Evolutionary conservation across 2,888 invertebrate species (phyloP).

Genomic region (Agriotes lineatus): DNA sequence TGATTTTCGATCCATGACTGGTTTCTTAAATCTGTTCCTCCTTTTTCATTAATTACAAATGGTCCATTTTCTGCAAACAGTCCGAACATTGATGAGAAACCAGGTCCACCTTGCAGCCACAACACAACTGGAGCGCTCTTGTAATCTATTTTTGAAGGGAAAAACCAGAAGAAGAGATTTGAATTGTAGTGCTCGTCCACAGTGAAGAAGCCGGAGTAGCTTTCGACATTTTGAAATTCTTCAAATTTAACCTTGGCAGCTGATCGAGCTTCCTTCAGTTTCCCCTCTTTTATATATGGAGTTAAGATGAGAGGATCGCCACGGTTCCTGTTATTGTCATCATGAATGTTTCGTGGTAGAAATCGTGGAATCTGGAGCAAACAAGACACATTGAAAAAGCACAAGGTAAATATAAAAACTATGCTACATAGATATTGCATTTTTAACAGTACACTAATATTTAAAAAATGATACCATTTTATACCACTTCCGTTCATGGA

Average conservation of each 20-base stretch:
- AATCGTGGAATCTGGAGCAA: too few relatives aligned
- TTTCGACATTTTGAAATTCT: slow-evolving; percentile 72
- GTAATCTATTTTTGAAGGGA: slow-evolving; percentile 73
- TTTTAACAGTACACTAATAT: too few relatives aligned
- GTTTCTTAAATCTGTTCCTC: slow-evolving; percentile 70
- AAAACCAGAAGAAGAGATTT: slow-evolving; percentile 94
- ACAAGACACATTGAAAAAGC: too few relatives aligned
- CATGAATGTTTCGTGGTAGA: too few relatives aligned
- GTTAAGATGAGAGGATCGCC: too few relatives aligned
- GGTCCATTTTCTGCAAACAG: slow-evolving; percentile 90
- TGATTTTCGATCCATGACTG: slow-evolving; percentile 86
- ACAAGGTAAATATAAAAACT: too few relatives aligned
- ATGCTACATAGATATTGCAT: too few relatives aligned
- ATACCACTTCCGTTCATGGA: too few relatives aligned
- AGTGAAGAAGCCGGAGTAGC: slow-evolving; percentile 85
- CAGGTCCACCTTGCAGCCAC: slow-evolving; percentile 91
- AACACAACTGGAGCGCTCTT: slow-evolving; percentile 78
- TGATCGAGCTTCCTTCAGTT: too few relatives aligned
- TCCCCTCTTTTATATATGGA: too few relatives aligned
- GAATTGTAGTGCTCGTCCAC: slow-evolving; percentile 83
- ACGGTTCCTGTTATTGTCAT: too few relatives aligned
- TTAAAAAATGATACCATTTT: too few relatives aligned
- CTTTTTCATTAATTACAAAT: slow-evolving; percentile 67
- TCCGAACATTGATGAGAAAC: slow-evolving; percentile 83
- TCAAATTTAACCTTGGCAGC: slow-evolving; percentile 71